Base-by-base conservation (phyloP, 2,113 vertebrate species). In the Oryzias celebensis region DNA sequence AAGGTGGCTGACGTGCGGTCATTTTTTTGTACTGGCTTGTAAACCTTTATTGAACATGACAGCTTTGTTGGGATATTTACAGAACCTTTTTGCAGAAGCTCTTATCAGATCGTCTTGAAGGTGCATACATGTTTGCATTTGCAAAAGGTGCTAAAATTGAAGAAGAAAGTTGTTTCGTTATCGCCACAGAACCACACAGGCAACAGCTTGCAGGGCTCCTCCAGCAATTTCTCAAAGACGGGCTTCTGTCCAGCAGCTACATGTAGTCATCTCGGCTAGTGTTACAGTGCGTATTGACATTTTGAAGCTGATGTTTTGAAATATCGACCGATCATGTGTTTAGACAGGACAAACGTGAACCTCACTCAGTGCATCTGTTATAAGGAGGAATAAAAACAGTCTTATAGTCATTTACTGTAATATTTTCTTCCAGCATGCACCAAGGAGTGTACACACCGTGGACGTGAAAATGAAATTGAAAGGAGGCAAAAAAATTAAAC, bases 211-310 rank as follows among this genome's bases (percentile, higher is more conserved):
- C 82, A 71, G 70, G 15, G 36, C 65, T 85, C 73, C 68, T 65
- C 65, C 55, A 31, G 55, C 31, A 45, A 64, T 66, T 76, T 88
- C 66, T 88, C 70, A 83, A 48, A 74, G 82, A 77, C 80, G 68
- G 78, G 84, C 83, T 62, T 75, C 80, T 81, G 65, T 90, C 87
- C 85, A 87, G 85, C 81, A 71, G 75, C 80, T 79, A 77, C 83
- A 84, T 84, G 84, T 83, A 82, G 76, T 85, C 80, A 86, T 84
- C 79, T 79, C 68, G 82, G 82, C 80, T 81, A 80, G 76, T 80
- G 75, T 89, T 89, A 85, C 85, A 77, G 79, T 74, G 73, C 85
- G 86, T 88, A 90, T 88, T 88, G 87, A 88, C 85, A 88, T 85
- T 36, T 83, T 64, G 54, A 80, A 81, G 71, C 59, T 70, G 65